A percentile compares a stretch with the other conserved stretches of the same genome.
Evolutionary conservation across 2,113 vertebrate species (phyloP).

Genomic region (Prunella himalayana): DNA sequence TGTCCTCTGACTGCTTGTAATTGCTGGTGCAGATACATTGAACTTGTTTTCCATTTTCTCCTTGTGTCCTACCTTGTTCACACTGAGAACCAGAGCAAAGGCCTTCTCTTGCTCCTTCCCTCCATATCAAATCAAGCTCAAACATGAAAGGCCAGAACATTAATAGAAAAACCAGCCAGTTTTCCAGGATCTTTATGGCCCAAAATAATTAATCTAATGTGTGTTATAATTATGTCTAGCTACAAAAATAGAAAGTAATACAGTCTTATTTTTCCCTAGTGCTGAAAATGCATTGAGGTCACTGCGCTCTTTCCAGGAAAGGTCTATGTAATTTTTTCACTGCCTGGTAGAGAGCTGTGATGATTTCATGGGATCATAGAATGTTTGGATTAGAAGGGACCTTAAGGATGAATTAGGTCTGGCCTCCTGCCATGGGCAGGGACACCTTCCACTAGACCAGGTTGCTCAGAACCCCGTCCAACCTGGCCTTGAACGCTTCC

Average conservation of each 20-base stretch:
- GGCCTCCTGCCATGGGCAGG: rapidly evolving
- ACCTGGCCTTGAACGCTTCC: not conserved
- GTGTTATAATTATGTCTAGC: not conserved
- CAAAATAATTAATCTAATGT: not conserved
- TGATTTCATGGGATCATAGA: not conserved
- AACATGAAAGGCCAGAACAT: not conserved
- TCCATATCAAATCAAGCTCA: not conserved
- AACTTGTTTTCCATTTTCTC: not conserved
- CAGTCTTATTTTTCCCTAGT: not conserved
- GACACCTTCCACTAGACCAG: not conserved
- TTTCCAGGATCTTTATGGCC: not conserved
- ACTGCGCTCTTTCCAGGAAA: not conserved
- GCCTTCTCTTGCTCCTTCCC: not conserved
- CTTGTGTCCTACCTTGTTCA: not conserved
- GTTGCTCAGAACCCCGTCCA: not conserved
- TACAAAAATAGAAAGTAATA: constrained; percentile 5
- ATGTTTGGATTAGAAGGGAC: not conserved
- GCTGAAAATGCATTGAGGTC: not conserved
- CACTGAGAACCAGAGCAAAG: not conserved
- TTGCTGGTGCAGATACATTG: not conserved
- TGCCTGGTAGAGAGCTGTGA: not conserved
- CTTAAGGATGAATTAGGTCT: not conserved
- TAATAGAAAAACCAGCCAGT: not conserved
- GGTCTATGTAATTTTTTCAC: not conserved
- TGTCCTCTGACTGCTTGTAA: not conserved